A percentile compares a stretch with the other conserved stretches of the same genome.
Conservation (phyloP, 1,140 invertebrate genomes). For the Andrena cerasifolii region DNA sequence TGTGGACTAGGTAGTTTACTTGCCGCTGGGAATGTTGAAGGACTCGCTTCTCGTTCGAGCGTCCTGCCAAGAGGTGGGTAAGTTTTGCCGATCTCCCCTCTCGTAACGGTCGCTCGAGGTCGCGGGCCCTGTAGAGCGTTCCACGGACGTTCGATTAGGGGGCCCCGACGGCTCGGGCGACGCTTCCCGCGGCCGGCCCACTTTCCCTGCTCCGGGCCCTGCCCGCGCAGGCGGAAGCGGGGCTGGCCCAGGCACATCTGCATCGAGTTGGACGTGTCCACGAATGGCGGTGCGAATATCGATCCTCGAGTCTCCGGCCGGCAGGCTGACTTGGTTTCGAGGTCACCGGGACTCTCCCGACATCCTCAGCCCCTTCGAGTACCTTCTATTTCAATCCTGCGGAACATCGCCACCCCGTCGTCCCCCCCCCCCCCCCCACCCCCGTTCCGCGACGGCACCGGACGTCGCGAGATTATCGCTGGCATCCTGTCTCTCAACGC, state of each 20-base stretch:
- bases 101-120: slow-evolving; percentile 8
- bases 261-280: slow-evolving; percentile 48
- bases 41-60: slow-evolving; percentile 73
- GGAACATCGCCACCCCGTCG: too few relatives aligned
- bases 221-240: slow-evolving; percentile 6
- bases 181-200: too few relatives aligned
- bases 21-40: slow-evolving; percentile 78
- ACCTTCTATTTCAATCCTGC: too few relatives aligned
- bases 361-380: not conserved
- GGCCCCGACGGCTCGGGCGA: too few relatives aligned
- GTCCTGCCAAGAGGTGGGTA: slow-evolving; percentile 80
- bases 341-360: slow-evolving; percentile 72
- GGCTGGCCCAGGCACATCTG: slow-evolving; percentile 48
- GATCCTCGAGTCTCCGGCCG: slow-evolving; percentile 58
- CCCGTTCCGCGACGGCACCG: not conserved
- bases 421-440: too few relatives aligned
- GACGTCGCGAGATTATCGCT: not conserved
- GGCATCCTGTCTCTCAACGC: not conserved
- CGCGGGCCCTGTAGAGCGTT: not conserved
- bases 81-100: slow-evolving; percentile 65
- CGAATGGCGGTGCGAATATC: slow-evolving; percentile 69
- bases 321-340: slow-evolving; percentile 66
- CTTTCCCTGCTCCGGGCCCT: not conserved
- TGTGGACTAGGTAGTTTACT: slow-evolving; percentile 49
- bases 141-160: too few relatives aligned